Conservation (phyloP, 2,888 invertebrate species). For the Allygus modestus region DNA sequence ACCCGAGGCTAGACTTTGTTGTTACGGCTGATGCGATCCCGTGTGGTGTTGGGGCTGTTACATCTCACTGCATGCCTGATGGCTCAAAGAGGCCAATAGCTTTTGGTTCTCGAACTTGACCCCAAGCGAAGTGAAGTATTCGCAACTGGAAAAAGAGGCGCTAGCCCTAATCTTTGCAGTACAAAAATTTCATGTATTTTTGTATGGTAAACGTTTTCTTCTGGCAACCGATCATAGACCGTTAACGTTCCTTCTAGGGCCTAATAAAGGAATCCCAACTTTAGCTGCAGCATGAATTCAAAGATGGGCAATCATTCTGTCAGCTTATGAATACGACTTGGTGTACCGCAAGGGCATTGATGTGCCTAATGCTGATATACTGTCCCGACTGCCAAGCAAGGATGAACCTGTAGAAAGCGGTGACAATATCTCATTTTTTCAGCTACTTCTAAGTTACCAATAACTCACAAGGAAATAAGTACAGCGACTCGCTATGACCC, state of each 20-base stretch:
- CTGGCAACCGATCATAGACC: conserved; percentile 72
- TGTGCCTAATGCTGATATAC: conserved; percentile 42
- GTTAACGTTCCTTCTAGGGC: conserved; percentile 72
- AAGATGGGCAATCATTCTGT: conserved; percentile 54
- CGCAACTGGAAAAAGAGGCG: conserved; percentile 72
- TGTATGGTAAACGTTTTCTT: conserved; percentile 74
- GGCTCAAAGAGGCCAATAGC: conserved; percentile 20
- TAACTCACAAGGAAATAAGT: conserved; percentile 46
- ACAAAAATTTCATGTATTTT: conserved; percentile 73
- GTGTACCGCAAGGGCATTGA: conserved; percentile 50
- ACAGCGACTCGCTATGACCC: conserved; percentile 35
- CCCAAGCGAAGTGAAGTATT: conserved; percentile 72
- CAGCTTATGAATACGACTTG: conserved; percentile 54
- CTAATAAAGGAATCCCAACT: conserved; percentile 55
- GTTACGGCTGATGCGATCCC: conserved; percentile 36
- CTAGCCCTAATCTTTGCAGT: conserved; percentile 73
- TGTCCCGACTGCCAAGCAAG: conserved; percentile 53
- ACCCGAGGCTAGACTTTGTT: conserved; percentile 11
- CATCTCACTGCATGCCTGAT: background rate
- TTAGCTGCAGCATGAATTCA: conserved; percentile 57
- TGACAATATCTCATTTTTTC: conserved; percentile 49
- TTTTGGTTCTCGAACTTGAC: conserved; percentile 68
- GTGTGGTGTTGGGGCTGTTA: conserved; percentile 2
- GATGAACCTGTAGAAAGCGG: conserved; percentile 36
- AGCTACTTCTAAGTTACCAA: conserved; percentile 23